A percentile compares a stretch with the other conserved stretches of the same genome.
phyloP scores from a whole-genome alignment of 2,113 vertebrate species.

The Thalassarche chlororhynchos region DNA sequence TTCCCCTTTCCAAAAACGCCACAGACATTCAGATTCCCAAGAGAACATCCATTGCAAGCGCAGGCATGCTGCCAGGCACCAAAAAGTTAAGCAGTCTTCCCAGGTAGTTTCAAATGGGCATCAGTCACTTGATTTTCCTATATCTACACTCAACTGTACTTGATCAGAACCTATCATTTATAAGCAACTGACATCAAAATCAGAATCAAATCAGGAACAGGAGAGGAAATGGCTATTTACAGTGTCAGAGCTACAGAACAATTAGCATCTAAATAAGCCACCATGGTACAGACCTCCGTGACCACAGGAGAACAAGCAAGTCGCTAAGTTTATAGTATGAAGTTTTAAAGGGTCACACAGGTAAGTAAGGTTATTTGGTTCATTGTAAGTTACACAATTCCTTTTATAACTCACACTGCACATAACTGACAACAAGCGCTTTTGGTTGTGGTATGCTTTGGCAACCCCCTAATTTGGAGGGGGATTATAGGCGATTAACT shows the following conservation, averaged over 20 bases:
- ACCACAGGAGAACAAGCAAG: neutral
- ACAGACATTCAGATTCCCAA: neutral
- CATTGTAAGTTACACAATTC: neutral
- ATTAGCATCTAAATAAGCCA: neutral
- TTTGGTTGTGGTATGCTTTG: neutral
- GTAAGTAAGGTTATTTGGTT: neutral
- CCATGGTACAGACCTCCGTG: neutral
- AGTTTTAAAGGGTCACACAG: neutral
- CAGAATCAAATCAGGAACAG: neutral
- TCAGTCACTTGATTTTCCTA: neutral
- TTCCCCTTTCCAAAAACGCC: neutral
- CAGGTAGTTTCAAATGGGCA: neutral
- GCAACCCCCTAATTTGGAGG: neutral
- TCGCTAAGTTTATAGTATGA: neutral
- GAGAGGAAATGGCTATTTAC: neutral
- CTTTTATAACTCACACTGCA: neutral
- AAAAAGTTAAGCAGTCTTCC: neutral
- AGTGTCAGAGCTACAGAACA: neutral
- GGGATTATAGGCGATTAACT: neutral
- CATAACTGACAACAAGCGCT: neutral
- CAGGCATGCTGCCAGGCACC: constrained; percentile 29
- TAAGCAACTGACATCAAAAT: neutral
- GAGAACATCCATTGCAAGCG: neutral
- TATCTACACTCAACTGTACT: neutral
- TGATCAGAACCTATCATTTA: neutral